phyloP scores from a whole-genome alignment of 2,888 invertebrate species.

The Apotomis capreana region DNA sequence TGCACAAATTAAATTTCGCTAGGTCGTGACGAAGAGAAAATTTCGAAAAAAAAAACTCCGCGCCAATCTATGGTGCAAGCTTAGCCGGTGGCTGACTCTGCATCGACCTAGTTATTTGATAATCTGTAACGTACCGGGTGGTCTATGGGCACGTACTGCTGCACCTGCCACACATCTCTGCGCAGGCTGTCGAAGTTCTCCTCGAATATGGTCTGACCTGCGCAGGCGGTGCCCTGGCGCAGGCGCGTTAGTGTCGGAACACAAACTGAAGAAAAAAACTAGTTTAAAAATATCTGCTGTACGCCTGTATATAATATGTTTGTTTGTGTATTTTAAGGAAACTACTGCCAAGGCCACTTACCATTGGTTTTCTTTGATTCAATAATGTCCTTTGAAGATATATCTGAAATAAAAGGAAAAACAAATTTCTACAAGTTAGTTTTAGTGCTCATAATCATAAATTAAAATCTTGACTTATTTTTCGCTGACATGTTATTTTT shows the following conservation, averaged over 20 bases:
- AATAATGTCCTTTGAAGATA: slow-evolving; percentile 7
- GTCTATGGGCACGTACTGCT: slow-evolving; percentile 81
- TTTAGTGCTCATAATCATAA: too few species aligned
- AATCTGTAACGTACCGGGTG: slow-evolving; percentile 59
- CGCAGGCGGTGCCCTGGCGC: slow-evolving; percentile 68
- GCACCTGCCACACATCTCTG: slow-evolving; percentile 80
- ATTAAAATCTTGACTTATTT: too few species aligned
- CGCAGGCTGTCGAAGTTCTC: slow-evolving; percentile 83
- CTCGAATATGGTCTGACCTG: slow-evolving; percentile 82
- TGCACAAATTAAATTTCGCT: too few species aligned
- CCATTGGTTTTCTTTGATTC: background rate
- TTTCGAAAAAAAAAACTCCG: too few species aligned
- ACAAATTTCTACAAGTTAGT: background rate
- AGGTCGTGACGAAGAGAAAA: too few species aligned
- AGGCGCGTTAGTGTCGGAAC: slow-evolving; percentile 61
- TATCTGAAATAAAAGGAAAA: slow-evolving; percentile 13
- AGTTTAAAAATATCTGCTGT: too few species aligned
- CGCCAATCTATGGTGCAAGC: too few species aligned
- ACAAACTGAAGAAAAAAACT: slow-evolving; percentile 49
- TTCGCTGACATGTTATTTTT: too few species aligned
- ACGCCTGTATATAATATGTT: too few species aligned
- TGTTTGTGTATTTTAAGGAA: too few species aligned
- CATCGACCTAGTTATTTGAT: too few species aligned
- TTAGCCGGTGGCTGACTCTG: too few species aligned
- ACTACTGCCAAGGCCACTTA: background rate